phyloP scores from a whole-genome alignment of 1,140 invertebrate species.

The Caenorhabditis brenneri region DNA sequence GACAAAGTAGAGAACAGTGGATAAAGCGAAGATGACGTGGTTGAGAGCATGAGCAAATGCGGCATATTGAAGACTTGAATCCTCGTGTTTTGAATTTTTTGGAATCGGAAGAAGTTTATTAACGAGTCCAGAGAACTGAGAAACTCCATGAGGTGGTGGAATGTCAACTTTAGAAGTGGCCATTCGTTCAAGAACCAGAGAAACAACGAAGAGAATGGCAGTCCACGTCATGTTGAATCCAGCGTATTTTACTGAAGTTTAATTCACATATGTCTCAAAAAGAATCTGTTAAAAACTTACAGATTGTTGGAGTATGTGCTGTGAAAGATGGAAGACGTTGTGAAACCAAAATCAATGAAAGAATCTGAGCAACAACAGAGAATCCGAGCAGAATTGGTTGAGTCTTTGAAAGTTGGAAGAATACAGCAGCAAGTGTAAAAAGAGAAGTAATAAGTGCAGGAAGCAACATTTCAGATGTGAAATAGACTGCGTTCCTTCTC shows the following conservation, averaged over 20 bases:
- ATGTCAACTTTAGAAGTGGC: conserved; percentile 62
- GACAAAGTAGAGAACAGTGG: conserved; percentile 57
- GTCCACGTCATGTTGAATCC: conserved; percentile 66
- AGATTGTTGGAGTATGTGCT: conserved; percentile 64
- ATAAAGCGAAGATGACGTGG: conserved; percentile 60
- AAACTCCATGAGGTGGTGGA: conserved; percentile 66
- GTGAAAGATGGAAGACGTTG: conserved; percentile 65
- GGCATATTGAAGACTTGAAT: conserved; percentile 53
- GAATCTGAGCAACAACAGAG: conserved; percentile 63
- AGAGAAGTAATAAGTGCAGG: conserved; percentile 65
- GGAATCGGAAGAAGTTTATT: conserved; percentile 54
- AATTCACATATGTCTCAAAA: neutral
- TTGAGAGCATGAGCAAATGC: conserved; percentile 61
- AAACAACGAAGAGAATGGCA: conserved; percentile 62
- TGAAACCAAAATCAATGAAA: conserved; percentile 65
- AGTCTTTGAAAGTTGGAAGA: conserved; percentile 65
- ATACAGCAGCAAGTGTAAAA: conserved; percentile 65
- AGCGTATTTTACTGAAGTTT: conserved; percentile 66
- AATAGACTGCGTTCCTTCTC: conserved; percentile 69
- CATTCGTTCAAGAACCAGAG: conserved; percentile 61
- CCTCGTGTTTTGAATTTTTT: conserved; percentile 43
- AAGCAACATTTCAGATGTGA: conserved; percentile 66
- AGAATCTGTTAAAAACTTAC: conserved; percentile 56
- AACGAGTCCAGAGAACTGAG: conserved; percentile 37
- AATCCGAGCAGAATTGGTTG: conserved; percentile 65